Evolutionary conservation across 2,797 vertebrate genomes (phyloP).

Genomic region (Fundulus diaphanus): DNA sequence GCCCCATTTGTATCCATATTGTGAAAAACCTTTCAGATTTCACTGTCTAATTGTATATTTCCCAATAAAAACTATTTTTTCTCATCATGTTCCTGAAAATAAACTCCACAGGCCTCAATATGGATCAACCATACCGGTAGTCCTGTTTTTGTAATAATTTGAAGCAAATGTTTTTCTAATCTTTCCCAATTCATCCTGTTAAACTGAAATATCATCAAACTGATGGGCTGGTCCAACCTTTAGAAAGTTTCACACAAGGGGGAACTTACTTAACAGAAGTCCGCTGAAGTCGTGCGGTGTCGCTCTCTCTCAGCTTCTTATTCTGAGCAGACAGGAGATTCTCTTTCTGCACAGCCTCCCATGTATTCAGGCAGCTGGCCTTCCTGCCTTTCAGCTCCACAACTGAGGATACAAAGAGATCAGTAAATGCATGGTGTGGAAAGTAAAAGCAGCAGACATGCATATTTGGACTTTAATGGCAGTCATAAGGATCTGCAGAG

Average conservation of each 20-base stretch:
- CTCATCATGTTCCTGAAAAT: neutral
- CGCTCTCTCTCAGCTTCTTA: constrained; percentile 82
- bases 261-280: constrained; percentile 84
- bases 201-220: neutral
- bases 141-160: neutral
- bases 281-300: constrained; percentile 81
- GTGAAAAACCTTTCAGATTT: neutral
- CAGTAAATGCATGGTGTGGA: neutral
- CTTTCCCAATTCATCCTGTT: neutral
- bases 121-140: neutral
- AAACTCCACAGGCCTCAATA: neutral
- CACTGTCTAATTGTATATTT: neutral
- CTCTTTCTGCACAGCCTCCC: constrained; percentile 89
- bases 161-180: neutral
- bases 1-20: neutral
- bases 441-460: neutral
- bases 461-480: too few species aligned
- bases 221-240: neutral
- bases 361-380: constrained; percentile 81
- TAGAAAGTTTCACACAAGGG: neutral
- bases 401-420: constrained; percentile 65
- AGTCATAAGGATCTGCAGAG: neutral
- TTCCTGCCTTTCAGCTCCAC: constrained; percentile 66
- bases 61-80: neutral
- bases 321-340: constrained; percentile 80